Percentiles rank a stretch among this genome's conserved stretches.
phyloP scores from a whole-genome alignment of 2,113 vertebrate genomes.

The Scophthalmus maximus region DNA sequence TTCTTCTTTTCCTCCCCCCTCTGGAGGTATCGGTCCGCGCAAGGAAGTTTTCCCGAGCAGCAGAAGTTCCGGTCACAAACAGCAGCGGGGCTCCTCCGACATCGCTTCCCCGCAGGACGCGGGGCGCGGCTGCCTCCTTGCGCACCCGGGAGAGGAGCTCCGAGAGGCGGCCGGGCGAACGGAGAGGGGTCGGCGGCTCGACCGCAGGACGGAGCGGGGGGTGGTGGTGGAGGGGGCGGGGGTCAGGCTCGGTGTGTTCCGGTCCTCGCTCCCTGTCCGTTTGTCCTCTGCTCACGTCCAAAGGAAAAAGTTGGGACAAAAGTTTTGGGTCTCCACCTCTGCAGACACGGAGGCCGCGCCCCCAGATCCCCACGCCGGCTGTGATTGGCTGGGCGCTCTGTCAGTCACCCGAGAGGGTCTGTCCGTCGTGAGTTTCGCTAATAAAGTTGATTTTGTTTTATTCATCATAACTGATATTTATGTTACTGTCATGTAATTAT shows the following conservation, averaged over 20 bases:
- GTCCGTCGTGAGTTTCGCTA: too few relatives aligned
- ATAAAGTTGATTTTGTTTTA: too few relatives aligned
- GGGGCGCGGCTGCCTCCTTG: slow-evolving; percentile 37
- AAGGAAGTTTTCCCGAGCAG: too few relatives aligned
- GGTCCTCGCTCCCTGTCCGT: not conserved
- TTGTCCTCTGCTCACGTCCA: not conserved
- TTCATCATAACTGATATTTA: too few relatives aligned
- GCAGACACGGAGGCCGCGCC: slow-evolving; percentile 20
- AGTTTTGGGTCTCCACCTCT: slow-evolving; percentile 30
- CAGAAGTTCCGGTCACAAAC: too few relatives aligned
- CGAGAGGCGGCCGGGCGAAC: not conserved
- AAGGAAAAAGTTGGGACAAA: slow-evolving; percentile 53
- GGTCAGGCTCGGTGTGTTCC: not conserved
- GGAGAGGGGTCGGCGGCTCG: slow-evolving; percentile 23
- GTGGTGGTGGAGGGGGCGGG: not conserved
- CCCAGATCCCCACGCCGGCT: fast-evolving
- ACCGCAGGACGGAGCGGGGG: not conserved
- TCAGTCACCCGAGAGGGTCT: not conserved
- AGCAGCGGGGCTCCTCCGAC: too few relatives aligned
- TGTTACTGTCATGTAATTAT: too few relatives aligned
- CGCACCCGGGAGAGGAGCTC: slow-evolving; percentile 22
- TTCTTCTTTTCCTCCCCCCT: too few relatives aligned
- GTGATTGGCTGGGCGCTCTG: slow-evolving; percentile 1
- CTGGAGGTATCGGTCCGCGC: not conserved
- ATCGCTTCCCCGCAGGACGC: slow-evolving; percentile 1